These are phyloP conservation scores for Sminthurinus signatus DNA, from an alignment of 1,140 invertebrate genomes.

Conservation along the genomic window DNA sequence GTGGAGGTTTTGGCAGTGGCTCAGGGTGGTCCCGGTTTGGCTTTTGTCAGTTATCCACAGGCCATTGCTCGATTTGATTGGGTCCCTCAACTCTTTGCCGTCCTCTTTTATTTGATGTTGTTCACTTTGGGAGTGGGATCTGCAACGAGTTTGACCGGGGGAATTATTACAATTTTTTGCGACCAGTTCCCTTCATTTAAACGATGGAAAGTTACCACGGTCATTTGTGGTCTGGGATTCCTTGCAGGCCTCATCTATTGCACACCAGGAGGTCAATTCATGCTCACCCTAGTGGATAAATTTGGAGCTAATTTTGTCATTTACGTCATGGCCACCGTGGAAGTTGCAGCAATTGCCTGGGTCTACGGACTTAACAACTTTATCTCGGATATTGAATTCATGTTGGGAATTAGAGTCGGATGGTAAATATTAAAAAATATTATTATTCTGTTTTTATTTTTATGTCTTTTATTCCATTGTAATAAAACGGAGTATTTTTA, in stretches of 20 bases:
- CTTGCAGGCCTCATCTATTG: conserved; percentile 5
- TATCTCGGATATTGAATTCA: conserved; percentile 66
- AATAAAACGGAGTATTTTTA: too few species aligned
- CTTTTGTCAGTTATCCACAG: conserved; percentile 42
- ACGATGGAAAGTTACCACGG: conserved; percentile 54
- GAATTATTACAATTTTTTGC: conserved; percentile 59
- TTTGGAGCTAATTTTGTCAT: conserved; percentile 70
- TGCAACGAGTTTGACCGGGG: conserved; percentile 53
- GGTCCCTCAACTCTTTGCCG: conserved; percentile 55
- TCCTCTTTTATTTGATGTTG: conserved; percentile 51
- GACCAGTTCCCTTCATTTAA: conserved; percentile 61
- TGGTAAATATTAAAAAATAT: too few species aligned
- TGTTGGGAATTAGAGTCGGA: conserved; percentile 62
- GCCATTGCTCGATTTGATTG: not conserved
- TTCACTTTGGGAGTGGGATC: conserved; percentile 44
- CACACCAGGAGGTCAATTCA: not conserved
- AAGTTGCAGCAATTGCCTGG: conserved; percentile 50
- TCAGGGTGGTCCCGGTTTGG: conserved; percentile 40
- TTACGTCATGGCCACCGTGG: conserved; percentile 53
- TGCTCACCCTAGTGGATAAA: not conserved
- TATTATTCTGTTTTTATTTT: too few species aligned
- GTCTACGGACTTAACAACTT: conserved; percentile 55
- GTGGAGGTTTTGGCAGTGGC: conserved; percentile 37
- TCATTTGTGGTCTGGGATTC: conserved; percentile 47
- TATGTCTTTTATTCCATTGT: too few species aligned